phyloP scores from a whole-genome alignment of 2,888 invertebrate genomes.

The Caenorhabditis japonica region DNA sequence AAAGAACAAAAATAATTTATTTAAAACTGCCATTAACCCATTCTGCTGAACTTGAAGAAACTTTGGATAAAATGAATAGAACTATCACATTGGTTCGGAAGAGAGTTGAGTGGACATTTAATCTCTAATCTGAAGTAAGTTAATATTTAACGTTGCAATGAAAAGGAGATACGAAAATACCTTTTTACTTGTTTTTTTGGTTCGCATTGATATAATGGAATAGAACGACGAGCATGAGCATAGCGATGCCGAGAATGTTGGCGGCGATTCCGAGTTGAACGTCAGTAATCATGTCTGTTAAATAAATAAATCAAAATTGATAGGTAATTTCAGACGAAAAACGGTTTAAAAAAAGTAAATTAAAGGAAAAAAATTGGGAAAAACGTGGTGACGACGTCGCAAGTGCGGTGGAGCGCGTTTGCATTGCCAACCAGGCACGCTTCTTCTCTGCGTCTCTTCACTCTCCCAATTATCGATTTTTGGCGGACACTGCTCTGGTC shows the following conservation, averaged over 20 bases:
- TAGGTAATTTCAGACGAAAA: constrained; percentile 6
- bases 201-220: constrained; percentile 76
- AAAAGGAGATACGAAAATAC: too few relatives aligned
- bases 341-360: neutral
- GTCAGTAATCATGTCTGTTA: constrained; percentile 73
- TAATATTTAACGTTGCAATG: neutral
- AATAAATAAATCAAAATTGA: too few relatives aligned
- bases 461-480: constrained; percentile 38
- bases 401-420: constrained; percentile 32
- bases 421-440: constrained; percentile 41
- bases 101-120: too few relatives aligned
- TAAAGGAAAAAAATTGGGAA: constrained; percentile 1
- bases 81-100: constrained; percentile 20
- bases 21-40: constrained; percentile 34
- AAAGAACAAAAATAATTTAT: constrained; percentile 28
- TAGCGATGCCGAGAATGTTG: constrained; percentile 75
- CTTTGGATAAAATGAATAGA: constrained; percentile 16
- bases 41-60: constrained; percentile 11
- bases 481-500: neutral
- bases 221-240: constrained; percentile 75
- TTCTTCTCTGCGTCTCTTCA: constrained; percentile 35
- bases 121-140: constrained; percentile 8
- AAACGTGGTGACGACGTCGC: constrained; percentile 13
- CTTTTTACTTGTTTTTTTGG: constrained; percentile 53
- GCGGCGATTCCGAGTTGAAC: constrained; percentile 76